phyloP scores from a whole-genome alignment of 2,113 vertebrate genomes.

The Tychaedon coryphoeus region DNA sequence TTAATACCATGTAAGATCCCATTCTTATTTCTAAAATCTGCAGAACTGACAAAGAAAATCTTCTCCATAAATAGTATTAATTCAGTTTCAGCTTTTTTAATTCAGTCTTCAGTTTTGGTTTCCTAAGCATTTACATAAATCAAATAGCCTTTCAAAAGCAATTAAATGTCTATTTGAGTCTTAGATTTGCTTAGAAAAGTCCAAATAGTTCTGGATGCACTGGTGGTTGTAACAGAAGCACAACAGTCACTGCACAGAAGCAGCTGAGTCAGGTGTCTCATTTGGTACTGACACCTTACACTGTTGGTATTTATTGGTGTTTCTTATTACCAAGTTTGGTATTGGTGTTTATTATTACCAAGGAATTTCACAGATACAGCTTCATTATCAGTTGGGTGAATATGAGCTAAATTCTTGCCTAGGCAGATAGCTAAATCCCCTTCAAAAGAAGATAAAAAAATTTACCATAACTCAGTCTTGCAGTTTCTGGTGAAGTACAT shows the following conservation, averaged over 20 bases:
- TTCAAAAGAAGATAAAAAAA: neutral
- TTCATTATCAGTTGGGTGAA: neutral
- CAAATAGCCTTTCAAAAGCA: neutral
- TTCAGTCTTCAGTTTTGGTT: neutral
- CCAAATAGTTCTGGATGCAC: neutral
- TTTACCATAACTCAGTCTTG: conserved; percentile 81
- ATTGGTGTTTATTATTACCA: neutral
- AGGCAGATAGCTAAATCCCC: neutral
- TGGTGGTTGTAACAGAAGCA: neutral
- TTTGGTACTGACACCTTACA: neutral
- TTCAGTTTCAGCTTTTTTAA: neutral
- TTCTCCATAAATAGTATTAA: neutral
- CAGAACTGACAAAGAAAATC: neutral
- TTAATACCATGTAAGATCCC: neutral
- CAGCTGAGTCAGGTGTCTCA: neutral
- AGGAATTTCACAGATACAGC: neutral
- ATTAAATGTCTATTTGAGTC: neutral
- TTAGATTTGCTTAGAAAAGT: neutral
- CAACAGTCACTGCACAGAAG: neutral
- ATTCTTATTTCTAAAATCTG: neutral
- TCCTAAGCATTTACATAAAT: neutral
- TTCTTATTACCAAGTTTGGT: neutral
- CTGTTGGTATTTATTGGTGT: neutral
- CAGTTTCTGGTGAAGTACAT: conserved; percentile 72
- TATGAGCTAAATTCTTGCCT: neutral